Conservation (phyloP, 2,888 invertebrate species). For the Blera fallax region DNA sequence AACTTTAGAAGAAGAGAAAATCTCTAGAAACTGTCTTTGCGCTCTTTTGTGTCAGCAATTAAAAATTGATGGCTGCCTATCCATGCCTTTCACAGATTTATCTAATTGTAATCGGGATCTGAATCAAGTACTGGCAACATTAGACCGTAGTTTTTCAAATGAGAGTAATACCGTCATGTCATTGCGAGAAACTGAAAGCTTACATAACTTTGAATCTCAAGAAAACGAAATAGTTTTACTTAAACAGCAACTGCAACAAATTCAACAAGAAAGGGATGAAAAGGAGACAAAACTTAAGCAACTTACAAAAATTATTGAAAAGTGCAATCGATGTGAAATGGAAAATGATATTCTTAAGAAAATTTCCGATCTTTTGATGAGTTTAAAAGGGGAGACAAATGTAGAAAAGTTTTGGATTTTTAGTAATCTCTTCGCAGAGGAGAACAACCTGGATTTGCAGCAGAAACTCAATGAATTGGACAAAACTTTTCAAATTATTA, state of each 20-base stretch:
- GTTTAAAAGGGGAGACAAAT: background rate
- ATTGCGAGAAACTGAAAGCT: background rate
- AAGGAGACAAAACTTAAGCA: slow-evolving; percentile 74
- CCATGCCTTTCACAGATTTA: slow-evolving; percentile 62
- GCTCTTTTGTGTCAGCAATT: slow-evolving; percentile 77
- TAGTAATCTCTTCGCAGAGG: slow-evolving; percentile 37
- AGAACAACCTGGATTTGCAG: slow-evolving; percentile 27
- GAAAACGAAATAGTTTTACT: slow-evolving; percentile 61
- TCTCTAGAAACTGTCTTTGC: slow-evolving; percentile 77
- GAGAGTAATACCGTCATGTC: background rate
- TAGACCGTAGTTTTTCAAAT: slow-evolving; percentile 36
- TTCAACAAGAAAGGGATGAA: slow-evolving; percentile 71
- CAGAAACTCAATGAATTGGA: slow-evolving; percentile 37
- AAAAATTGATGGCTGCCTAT: slow-evolving; percentile 26
- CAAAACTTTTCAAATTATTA: slow-evolving; percentile 21
- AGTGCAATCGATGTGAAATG: slow-evolving; percentile 57
- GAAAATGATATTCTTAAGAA: slow-evolving; percentile 41
- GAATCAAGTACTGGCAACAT: slow-evolving; percentile 33
- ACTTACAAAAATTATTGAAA: slow-evolving; percentile 71
- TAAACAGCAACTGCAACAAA: slow-evolving; percentile 64
- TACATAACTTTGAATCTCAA: background rate
- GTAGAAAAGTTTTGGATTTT: slow-evolving; percentile 33
- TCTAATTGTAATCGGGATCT: slow-evolving; percentile 65
- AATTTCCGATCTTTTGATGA: slow-evolving; percentile 18
- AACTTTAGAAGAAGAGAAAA: slow-evolving; percentile 75